Evolutionary conservation across 2,888 invertebrate genomes (phyloP).

Genomic region (Chouioia cunea): DNA sequence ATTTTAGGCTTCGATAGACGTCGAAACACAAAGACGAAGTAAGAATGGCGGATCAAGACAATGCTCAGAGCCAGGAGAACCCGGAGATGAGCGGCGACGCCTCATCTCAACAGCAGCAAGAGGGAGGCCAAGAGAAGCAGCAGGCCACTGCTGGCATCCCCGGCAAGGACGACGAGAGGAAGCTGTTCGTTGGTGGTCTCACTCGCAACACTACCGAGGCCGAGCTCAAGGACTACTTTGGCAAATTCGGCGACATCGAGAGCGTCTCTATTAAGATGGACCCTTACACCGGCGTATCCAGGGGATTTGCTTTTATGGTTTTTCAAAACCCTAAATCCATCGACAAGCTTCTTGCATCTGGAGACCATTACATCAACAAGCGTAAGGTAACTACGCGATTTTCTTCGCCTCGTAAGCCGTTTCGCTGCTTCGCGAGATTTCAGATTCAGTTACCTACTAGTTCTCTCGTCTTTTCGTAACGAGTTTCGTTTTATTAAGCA

Average conservation of each 20-base stretch:
- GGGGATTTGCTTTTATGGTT: constrained; percentile 78
- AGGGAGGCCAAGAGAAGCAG: constrained; percentile 54
- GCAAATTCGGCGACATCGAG: constrained; percentile 75
- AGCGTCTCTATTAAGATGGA: constrained; percentile 76
- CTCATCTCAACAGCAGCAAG: constrained; percentile 50
- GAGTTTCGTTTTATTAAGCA: too few relatives aligned
- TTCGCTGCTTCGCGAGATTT: too few relatives aligned
- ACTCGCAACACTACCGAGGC: constrained; percentile 74
- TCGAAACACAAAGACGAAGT: background rate
- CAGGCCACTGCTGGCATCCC: constrained; percentile 67
- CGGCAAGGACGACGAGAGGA: constrained; percentile 71
- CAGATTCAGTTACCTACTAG: too few relatives aligned
- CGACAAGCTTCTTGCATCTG: constrained; percentile 70
- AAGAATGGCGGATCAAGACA: constrained; percentile 44
- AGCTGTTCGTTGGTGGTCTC: constrained; percentile 77
- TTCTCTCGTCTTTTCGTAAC: too few relatives aligned
- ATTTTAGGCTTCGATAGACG: too few relatives aligned
- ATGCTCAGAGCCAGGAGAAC: constrained; percentile 38
- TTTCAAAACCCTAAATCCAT: constrained; percentile 73
- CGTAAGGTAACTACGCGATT: constrained; percentile 66
- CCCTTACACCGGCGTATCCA: constrained; percentile 73
- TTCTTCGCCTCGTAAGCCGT: too few relatives aligned
- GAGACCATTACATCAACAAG: constrained; percentile 74
- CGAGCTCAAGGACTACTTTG: constrained; percentile 75
- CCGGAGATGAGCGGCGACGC: constrained; percentile 10